Base-by-base conservation (phyloP, 2,888 invertebrate genomes). In the Hypselothyrea guttata region DNA sequence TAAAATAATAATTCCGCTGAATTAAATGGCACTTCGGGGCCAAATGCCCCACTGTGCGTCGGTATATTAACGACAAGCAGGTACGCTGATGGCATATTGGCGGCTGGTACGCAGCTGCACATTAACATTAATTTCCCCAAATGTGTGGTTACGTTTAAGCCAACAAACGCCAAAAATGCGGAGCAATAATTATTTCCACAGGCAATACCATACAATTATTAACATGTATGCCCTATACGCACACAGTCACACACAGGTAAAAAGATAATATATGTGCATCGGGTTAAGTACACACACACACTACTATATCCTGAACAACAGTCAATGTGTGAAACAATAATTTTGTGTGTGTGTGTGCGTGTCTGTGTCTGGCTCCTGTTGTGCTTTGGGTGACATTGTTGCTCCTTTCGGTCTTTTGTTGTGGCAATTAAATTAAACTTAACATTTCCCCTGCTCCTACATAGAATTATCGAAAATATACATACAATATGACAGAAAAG, bases 361-460 rank as follows among this genome's bases (percentile, higher is more conserved):
- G 46, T 35, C 40, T 49, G 37, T 53, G 42, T 47, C 46, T 12
- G 15, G 31, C 18, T 41, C 30, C 22, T 18, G 28, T 42, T 41
- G 48, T 55, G 78, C 78, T 60, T 71, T 75, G 84, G 84, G 68
- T 51, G 52, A 66, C 65, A 73, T 69, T 78, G 79, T 71, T 65
- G 75, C 75, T 66, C 61, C 79, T 60, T 71, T 69, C 68, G 83
- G 75, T 69, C 75, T 71, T 77, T 71, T 71, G 77, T 72, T 72
- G 64, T 56, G 65, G 72, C 83, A 86, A 86, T 81, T 84, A 86
- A 82, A 82, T 86, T 79, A 84, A 82, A 77, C 83, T 86, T 79
- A 79, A 86, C 84, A 77, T 82, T 73, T 60, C 47, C 71, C 70
- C 30, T 18, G 42, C 42, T 46, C 16, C 46, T 7, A 22, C 31